Evolutionary conservation across 2,888 invertebrate species (phyloP), one percentile per base, ranked within the genome.

Genomic region (Cancer borealis): DNA sequence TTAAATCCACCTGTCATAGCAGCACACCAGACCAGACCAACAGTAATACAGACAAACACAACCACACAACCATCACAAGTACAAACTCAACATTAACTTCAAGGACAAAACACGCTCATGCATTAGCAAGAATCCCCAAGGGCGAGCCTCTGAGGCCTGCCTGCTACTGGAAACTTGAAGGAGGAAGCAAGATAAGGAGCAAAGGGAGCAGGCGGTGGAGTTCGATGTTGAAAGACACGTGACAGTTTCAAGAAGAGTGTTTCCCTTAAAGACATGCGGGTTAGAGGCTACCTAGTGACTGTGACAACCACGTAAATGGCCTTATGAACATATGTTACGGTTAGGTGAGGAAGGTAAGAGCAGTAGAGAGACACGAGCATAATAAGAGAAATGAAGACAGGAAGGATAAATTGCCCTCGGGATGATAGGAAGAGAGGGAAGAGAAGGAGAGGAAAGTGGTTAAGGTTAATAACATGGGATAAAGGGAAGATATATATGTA

Each of bases 311-410:
- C 73, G 39, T 0, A 88, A 88, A 88, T 17, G 88, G 21, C 8
- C 17, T 88, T 88, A 88, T 88, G 88, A 26, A 88, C 39, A 26
- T 88, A 26, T 88, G 17, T 88, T 39, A 88, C 17, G 88, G 46
- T 26, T 14, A 87, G 45, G 46, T 46, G 88, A 88, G 39, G n/a
- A 39, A 88, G 39, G 39, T 14, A 46, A 14, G 46, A 39, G 39
- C 17, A 30, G 88, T 3, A 39, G n/a, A n/a, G 47, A 45, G 4
- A 17, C 39, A 39, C 39, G 54, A 1, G 54, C 3, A 54, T 17
- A 54, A 54, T 54, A 54, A 3, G 54, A 3, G 3, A 49, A 45
- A 26, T 10, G 88, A 47, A 21, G 26, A 47, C 46, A 39, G 88
- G 26, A 39, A 88, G 73, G 73, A 73, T 73, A 73, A 73, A 73